A percentile compares a stretch with the other conserved stretches of the same genome.
phyloP scores from a whole-genome alignment of 2,113 vertebrate species.

The Circaetus cinerascens region DNA sequence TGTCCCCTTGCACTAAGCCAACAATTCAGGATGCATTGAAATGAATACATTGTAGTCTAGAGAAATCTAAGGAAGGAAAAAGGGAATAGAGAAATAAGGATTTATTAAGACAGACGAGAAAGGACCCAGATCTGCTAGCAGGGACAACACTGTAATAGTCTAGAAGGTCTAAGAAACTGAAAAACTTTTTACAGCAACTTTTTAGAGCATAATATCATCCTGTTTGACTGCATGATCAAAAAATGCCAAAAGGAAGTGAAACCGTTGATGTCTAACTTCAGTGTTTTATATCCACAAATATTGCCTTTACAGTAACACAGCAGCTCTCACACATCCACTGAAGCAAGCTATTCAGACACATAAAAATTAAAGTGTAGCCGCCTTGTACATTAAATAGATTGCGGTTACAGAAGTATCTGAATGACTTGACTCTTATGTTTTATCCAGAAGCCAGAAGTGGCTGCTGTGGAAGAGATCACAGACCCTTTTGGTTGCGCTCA shows the following conservation, averaged over 20 bases:
- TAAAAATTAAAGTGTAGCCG: neutral
- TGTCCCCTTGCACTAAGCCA: neutral
- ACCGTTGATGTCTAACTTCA: constrained; percentile 13
- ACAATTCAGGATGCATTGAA: neutral
- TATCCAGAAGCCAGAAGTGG: constrained; percentile 11
- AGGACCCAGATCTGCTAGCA: neutral
- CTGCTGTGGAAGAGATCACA: constrained; percentile 40
- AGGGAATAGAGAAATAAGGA: neutral
- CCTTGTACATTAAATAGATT: neutral
- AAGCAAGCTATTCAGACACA: neutral
- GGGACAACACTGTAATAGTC: neutral
- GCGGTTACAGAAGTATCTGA: neutral
- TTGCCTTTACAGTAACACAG: neutral
- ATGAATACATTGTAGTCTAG: neutral
- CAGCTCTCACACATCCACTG: neutral
- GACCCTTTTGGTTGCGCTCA: constrained; percentile 51
- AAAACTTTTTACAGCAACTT: neutral
- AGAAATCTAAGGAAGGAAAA: neutral
- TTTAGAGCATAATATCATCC: neutral
- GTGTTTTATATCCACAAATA: constrained; percentile 25
- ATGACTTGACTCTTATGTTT: neutral
- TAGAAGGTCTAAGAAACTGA: neutral
- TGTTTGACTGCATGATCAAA: neutral
- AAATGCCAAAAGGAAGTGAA: constrained; percentile 48
- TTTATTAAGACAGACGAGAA: neutral